Percentiles rank a stretch among this genome's conserved stretches.
phyloP scores from a whole-genome alignment of 2,888 invertebrate species.

The Ophion slaviceki region DNA sequence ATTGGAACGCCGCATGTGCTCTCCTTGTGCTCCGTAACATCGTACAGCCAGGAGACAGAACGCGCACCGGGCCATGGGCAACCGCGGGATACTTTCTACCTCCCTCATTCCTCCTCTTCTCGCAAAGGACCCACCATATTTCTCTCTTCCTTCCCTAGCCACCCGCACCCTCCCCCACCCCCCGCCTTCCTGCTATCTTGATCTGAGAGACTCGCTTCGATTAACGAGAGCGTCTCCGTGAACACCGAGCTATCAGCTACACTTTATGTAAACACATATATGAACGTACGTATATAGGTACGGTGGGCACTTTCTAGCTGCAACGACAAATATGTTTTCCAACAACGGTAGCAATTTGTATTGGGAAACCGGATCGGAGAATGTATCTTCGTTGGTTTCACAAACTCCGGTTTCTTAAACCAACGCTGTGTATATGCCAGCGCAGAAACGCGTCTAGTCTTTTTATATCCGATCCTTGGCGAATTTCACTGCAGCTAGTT shows the following conservation, averaged over 20 bases:
- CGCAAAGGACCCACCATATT: slow-evolving; percentile 4
- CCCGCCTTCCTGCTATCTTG: slow-evolving; percentile 45
- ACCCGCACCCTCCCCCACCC: slow-evolving; percentile 1
- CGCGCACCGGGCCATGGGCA: slow-evolving; percentile 41
- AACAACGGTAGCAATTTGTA: slow-evolving; percentile 59
- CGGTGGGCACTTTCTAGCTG: slow-evolving; percentile 35
- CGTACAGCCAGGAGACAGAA: slow-evolving; percentile 51
- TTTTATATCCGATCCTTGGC: slow-evolving; percentile 5
- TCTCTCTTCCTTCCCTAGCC: slow-evolving; percentile 25
- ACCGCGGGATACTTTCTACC: slow-evolving; percentile 35
- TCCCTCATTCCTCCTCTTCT: slow-evolving; percentile 18
- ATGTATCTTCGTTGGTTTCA: slow-evolving; percentile 19
- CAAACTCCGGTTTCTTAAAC: slow-evolving; percentile 12
- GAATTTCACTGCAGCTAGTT: not conserved
- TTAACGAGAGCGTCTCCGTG: slow-evolving; percentile 63
- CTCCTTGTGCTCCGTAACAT: slow-evolving; percentile 25
- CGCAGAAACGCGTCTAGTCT: not conserved
- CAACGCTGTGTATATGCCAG: not conserved
- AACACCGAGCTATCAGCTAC: slow-evolving; percentile 54
- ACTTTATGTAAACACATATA: slow-evolving; percentile 37
- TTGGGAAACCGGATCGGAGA: slow-evolving; percentile 35
- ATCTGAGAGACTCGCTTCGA: slow-evolving; percentile 61
- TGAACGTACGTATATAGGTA: slow-evolving; percentile 13
- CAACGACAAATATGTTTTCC: slow-evolving; percentile 59
- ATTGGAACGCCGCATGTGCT: slow-evolving; percentile 34